These are phyloP conservation scores for Drosophila nikananu DNA, from an alignment of 1,140 invertebrate species.

Conservation along the genomic window DNA sequence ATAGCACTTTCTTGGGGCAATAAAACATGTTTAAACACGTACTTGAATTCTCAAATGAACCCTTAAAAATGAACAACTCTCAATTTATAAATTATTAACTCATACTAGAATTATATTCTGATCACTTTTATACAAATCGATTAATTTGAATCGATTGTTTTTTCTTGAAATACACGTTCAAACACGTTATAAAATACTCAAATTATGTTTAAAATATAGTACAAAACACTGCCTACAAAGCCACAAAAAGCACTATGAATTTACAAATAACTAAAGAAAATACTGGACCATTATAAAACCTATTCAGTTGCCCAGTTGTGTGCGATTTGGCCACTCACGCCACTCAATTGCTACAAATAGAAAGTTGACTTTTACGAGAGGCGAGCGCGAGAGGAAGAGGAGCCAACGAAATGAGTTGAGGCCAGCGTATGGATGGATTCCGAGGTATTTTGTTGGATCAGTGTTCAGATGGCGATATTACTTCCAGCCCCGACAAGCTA, in stretches of 20 bases:
- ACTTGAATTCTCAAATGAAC: too few species aligned
- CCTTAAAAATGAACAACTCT: too few species aligned
- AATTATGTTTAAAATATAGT: neutral
- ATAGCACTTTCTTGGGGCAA: too few species aligned
- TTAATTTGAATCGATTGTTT: too few species aligned
- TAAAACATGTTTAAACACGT: too few species aligned
- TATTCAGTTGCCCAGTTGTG: constrained; percentile 28
- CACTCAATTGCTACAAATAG: constrained; percentile 54
- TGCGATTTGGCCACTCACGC: constrained; percentile 53
- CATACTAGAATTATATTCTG: too few species aligned
- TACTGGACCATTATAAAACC: too few species aligned
- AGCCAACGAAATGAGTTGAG: constrained; percentile 5
- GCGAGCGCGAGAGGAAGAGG: constrained; percentile 1
- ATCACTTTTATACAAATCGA: too few species aligned
- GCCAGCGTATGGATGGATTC: constrained; percentile 21
- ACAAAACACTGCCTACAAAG: neutral
- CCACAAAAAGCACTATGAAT: neutral
- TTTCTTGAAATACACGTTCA: neutral
- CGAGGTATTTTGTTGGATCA: constrained; percentile 34
- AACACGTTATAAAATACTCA: neutral
- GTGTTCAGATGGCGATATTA: constrained; percentile 33
- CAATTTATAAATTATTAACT: too few species aligned
- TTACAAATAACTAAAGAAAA: neutral
- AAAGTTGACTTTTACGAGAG: constrained; percentile 55
- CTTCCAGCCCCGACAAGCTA: constrained; percentile 13